Evolutionary conservation across 2,113 vertebrate genomes (phyloP).

Genomic region (Pseudorectes ferrugineus): DNA sequence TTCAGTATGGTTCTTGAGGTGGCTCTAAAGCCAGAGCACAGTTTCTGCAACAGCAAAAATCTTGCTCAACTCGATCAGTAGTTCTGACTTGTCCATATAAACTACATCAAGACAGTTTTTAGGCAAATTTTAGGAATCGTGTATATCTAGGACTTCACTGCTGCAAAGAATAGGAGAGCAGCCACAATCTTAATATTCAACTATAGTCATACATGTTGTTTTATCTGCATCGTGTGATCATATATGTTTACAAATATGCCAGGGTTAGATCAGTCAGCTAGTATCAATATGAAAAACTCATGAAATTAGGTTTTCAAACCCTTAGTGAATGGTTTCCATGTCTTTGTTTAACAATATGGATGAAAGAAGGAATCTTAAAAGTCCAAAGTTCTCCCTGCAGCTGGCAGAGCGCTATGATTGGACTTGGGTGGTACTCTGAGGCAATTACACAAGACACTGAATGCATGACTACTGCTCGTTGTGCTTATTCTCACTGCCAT

Average conservation of each 20-base stretch:
- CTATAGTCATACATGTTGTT: background rate
- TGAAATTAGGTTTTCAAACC: background rate
- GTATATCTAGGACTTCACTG: background rate
- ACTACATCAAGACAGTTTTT: background rate
- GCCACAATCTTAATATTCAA: background rate
- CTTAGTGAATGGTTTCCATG: background rate
- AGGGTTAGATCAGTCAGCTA: background rate
- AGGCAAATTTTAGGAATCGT: background rate
- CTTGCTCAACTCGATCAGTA: background rate
- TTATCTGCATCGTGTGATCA: background rate
- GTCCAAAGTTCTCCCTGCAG: background rate
- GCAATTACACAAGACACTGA: background rate
- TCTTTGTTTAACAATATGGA: background rate
- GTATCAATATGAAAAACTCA: background rate
- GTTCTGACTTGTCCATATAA: background rate
- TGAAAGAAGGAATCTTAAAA: background rate
- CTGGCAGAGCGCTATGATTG: background rate
- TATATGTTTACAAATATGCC: background rate
- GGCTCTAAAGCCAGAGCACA: background rate
- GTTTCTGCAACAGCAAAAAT: background rate
- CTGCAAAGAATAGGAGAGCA: background rate
- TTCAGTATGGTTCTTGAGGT: background rate
- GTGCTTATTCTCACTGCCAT: background rate
- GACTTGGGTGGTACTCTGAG: background rate
- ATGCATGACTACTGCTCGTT: fast-evolving